Percentiles rank a stretch among this genome's conserved stretches.
Evolutionary conservation across 2,888 invertebrate genomes (phyloP).

Genomic region (Harpagoxenus sublaevis): DNA sequence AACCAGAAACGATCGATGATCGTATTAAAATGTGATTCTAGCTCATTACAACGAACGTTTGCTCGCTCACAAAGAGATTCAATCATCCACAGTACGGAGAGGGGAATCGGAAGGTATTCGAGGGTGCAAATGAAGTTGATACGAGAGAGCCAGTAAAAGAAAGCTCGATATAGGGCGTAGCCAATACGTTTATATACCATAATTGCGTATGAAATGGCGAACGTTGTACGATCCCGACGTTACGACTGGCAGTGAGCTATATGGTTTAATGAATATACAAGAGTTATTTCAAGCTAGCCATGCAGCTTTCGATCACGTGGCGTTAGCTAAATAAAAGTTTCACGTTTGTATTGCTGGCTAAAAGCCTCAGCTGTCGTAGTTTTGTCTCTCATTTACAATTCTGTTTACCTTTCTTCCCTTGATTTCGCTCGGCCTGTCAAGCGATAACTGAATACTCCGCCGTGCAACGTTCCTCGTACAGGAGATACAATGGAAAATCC

Average conservation of each 20-base stretch:
- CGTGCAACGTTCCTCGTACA: background rate
- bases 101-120: conserved; percentile 38
- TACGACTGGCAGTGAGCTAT: conserved; percentile 22
- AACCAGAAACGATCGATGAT: conserved; percentile 59
- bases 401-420: conserved; percentile 41
- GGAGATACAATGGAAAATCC: conserved; percentile 23
- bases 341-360: conserved; percentile 28
- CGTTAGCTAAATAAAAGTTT: conserved; percentile 46
- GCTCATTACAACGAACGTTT: conserved; percentile 70
- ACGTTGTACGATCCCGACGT: conserved; percentile 23
- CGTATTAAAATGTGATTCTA: conserved; percentile 70
- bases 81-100: conserved; percentile 58
- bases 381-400: conserved; percentile 30
- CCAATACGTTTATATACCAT: background rate
- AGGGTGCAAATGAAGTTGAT: conserved; percentile 16
- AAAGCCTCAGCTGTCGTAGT: conserved; percentile 38
- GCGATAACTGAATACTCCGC: conserved; percentile 16
- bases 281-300: conserved; percentile 23
- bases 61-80: conserved; percentile 67
- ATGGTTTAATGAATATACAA: conserved; percentile 34
- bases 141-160: background rate
- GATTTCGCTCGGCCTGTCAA: conserved; percentile 45
- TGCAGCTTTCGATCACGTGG: conserved; percentile 16
- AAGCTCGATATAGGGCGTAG: conserved; percentile 4
- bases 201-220: conserved; percentile 39